Base-by-base conservation (phyloP, 2,797 vertebrate genomes). In the Steatocranus sp. region DNA sequence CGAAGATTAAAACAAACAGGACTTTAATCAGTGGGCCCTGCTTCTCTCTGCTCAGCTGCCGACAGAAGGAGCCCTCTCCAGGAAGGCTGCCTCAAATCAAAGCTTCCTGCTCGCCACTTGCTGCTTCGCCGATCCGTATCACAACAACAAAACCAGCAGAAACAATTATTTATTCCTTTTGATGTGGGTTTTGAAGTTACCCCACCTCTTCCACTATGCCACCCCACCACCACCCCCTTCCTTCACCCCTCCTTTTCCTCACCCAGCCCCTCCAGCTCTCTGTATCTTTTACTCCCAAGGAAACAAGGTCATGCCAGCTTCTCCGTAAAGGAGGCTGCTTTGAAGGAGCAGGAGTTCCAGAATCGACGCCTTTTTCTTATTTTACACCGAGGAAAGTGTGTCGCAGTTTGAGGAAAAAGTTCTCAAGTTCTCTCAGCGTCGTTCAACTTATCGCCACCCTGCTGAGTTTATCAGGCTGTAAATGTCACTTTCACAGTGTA, bases 111-210 rank as follows among this genome's bases (percentile, higher is more conserved):
- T 97, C 96, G 96, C 97, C 97, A 97, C 98, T 98, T 97, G 97
- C 97, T 95, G 97, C 97, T 98, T 96, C 93, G 97, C 97, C 97
- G 97, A 98, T 98, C 97, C 97, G 95, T 97, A 98, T 98, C 97
- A 97, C 97, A 98, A 98, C 97, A 98, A 97, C 97, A 97, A 97
- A 98, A 97, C 97, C 98, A 96, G 95, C 97, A 97, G 98, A 98
- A 98, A 98, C 97, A 98, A 99, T 99, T 99, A 99, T 98, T 98
- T 98, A 99, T 99, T 98, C 98, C 97, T 97, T 99, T 99, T 99
- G 98, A 99, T 98, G 97, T 98, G 95, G 95, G 95, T 95, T 97
- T 96, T 96, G 96, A 97, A 96, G 96, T 96, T 94, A 94, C 95
- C 93, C 94, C 93, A 91, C 95, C 95, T 93, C 92, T 94, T 95